A percentile compares a stretch with the other conserved stretches of the same genome.
Conservation (phyloP, 2,113 vertebrate genomes). For the Rhipidura dahli region DNA sequence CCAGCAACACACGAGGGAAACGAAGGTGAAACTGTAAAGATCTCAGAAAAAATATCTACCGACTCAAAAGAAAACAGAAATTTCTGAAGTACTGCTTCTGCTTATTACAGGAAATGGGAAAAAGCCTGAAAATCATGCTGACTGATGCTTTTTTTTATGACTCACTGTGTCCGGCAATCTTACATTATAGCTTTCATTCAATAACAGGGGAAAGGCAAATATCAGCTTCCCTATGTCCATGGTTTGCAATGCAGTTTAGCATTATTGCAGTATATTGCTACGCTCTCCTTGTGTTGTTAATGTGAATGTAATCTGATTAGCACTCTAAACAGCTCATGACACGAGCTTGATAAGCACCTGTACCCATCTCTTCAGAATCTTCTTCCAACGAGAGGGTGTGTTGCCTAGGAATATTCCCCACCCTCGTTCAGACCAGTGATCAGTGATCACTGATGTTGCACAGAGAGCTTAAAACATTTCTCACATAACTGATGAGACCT, state of each 20-base stretch:
- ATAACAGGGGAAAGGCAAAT: not conserved
- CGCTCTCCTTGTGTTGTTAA: not conserved
- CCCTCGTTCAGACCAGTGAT: not conserved
- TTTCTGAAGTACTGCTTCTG: not conserved
- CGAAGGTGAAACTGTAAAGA: not conserved
- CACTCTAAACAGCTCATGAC: not conserved
- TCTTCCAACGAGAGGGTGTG: not conserved
- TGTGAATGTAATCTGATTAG: not conserved
- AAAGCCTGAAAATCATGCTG: not conserved
- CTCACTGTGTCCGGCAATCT: not conserved
- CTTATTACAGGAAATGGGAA: conserved; percentile 1
- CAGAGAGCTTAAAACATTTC: not conserved
- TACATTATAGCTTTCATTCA: not conserved
- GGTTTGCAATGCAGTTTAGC: not conserved
- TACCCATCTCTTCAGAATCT: not conserved
- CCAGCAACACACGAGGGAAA: not conserved
- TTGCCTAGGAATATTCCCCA: not conserved
- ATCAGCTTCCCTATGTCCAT: not conserved
- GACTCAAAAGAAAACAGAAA: not conserved
- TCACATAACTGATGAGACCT: not conserved
- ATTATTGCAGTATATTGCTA: not conserved
- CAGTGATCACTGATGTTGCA: not conserved
- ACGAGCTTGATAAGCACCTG: not conserved
- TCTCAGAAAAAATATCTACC: not conserved
- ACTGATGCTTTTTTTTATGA: not conserved